These are phyloP conservation scores for Cichlasoma orientale DNA, from an alignment of 2,797 vertebrate genomes.

Conservation along the genomic window DNA sequence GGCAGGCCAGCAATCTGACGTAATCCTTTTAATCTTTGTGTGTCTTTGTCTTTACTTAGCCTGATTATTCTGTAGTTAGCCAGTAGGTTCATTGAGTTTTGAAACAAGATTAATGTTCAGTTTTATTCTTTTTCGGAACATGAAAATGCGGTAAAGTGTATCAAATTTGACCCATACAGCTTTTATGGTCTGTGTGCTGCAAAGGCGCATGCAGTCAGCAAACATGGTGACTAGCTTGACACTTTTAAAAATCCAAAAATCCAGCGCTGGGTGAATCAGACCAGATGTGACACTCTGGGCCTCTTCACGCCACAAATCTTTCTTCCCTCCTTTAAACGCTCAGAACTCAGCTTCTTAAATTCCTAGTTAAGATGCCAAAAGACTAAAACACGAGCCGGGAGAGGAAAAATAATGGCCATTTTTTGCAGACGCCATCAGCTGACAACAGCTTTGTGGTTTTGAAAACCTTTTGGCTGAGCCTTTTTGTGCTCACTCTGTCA, in stretches of 20 bases:
- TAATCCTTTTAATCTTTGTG: not conserved
- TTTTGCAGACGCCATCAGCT: not conserved
- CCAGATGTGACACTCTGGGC: not conserved
- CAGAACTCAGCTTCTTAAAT: not conserved
- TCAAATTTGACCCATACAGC: not conserved
- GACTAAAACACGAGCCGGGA: not conserved
- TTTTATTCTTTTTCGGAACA: not conserved
- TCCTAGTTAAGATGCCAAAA: not conserved
- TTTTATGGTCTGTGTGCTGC: not conserved
- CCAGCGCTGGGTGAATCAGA: not conserved
- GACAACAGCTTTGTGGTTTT: not conserved
- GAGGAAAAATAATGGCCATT: not conserved
- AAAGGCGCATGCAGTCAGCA: too few relatives aligned
- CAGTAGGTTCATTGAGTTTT: not conserved
- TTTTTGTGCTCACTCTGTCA: slow-evolving; percentile 8
- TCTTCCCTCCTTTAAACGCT: not conserved
- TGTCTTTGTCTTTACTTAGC: not conserved
- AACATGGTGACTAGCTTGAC: not conserved
- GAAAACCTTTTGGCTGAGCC: slow-evolving; percentile 10
- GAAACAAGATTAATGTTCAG: not conserved
- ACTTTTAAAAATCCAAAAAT: not conserved
- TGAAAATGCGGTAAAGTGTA: rapidly evolving
- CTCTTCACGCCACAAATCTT: not conserved
- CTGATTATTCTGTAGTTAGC: not conserved
- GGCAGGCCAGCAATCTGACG: not conserved